A percentile compares a stretch with the other conserved stretches of the same genome.
Evolutionary conservation across 2,113 vertebrate species (phyloP).

Genomic region (Nycticebus coucang): DNA sequence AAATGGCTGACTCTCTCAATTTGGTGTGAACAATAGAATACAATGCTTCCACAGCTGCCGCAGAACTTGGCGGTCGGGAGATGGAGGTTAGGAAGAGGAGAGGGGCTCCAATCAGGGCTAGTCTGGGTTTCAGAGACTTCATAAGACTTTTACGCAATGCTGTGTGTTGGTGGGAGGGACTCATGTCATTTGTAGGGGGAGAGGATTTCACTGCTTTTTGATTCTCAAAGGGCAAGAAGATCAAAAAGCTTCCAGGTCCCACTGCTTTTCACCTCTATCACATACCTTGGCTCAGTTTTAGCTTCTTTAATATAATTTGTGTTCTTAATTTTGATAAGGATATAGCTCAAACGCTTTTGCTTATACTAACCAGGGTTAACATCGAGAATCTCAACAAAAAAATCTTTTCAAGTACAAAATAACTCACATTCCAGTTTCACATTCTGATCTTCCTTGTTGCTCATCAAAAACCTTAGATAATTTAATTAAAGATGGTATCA

Average conservation of each 20-base stretch:
- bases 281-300: background rate
- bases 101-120: background rate
- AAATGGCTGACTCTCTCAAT: background rate
- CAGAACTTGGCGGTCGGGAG: background rate
- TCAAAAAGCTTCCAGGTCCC: background rate
- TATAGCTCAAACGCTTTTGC: background rate
- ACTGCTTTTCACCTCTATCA: background rate
- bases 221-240: background rate
- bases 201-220: background rate
- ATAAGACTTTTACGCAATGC: background rate
- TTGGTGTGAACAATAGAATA: background rate
- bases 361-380: background rate
- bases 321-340: background rate
- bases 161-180: background rate
- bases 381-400: background rate
- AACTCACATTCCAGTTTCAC: background rate
- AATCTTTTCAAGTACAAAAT: background rate
- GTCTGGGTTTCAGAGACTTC: background rate
- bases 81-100: background rate
- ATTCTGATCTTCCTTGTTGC: constrained; percentile 32
- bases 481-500: constrained; percentile 52
- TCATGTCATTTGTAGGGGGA: background rate
- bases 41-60: background rate
- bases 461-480: constrained; percentile 46
- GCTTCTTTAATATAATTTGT: background rate